phyloP scores from a whole-genome alignment of 2,888 invertebrate genomes.

The Tetranychus truncatus region DNA sequence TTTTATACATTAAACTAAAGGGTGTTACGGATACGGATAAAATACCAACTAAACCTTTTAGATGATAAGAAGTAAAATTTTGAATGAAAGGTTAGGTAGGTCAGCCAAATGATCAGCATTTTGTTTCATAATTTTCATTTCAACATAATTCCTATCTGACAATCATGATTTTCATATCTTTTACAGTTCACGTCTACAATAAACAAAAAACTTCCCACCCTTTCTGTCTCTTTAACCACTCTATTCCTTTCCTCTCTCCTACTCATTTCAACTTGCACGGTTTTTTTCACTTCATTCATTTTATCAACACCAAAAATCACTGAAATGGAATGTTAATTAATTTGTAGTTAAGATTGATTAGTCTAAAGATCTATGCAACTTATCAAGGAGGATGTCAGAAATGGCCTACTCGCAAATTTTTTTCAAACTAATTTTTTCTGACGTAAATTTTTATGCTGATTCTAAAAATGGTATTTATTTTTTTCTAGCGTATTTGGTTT shows the following conservation, averaged over 20 bases:
- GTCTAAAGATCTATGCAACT: not conserved
- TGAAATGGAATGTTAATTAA: not conserved
- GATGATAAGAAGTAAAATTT: no score
- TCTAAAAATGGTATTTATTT: no score
- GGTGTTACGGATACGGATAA: no score
- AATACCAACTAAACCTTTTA: no score
- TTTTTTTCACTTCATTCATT: not conserved
- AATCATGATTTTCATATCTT: not conserved
- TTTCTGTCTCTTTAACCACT: not conserved
- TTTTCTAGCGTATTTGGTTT: no score
- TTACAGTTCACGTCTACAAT: not conserved
- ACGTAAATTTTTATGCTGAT: no score
- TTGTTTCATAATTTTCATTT: not conserved
- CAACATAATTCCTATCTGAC: not conserved
- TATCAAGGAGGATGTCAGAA: not conserved
- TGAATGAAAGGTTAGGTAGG: not conserved
- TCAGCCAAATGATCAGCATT: not conserved
- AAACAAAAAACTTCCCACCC: not conserved
- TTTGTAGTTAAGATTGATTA: not conserved
- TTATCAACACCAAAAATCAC: not conserved
- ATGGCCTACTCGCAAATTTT: no score
- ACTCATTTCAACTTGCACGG: not conserved
- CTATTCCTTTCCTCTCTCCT: not conserved
- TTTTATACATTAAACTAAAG: no score
- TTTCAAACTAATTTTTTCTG: no score